These are phyloP conservation scores for Cygnus buccinator DNA, from an alignment of 2,113 vertebrate genomes.

Conservation along the genomic window DNA sequence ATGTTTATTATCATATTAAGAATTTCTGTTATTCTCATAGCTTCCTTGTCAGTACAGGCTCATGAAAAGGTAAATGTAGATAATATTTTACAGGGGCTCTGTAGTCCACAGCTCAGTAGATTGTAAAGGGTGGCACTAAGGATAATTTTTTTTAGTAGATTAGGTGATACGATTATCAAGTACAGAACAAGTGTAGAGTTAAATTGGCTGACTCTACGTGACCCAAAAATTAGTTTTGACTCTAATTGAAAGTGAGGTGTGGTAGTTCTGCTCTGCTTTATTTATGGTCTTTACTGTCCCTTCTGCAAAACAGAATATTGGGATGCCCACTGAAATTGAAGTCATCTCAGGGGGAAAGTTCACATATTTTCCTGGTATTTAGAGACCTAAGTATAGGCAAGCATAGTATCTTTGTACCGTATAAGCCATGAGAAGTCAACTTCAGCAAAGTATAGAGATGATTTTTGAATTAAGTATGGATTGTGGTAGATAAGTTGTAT, in stretches of 20 bases:
- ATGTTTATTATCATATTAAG: not conserved
- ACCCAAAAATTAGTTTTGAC: not conserved
- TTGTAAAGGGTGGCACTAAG: not conserved
- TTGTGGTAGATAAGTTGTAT: not conserved
- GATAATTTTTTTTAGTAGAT: not conserved
- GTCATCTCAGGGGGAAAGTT: not conserved
- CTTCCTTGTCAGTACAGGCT: not conserved
- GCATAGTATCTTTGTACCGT: not conserved
- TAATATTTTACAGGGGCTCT: not conserved
- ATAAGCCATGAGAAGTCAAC: not conserved
- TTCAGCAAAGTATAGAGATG: not conserved
- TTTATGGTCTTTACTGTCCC: not conserved
- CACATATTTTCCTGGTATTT: not conserved
- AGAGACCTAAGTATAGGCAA: not conserved
- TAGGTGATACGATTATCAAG: not conserved
- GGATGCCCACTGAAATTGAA: not conserved
- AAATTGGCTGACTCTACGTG: not conserved
- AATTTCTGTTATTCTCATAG: not conserved
- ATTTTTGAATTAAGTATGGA: not conserved
- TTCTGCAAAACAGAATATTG: not conserved
- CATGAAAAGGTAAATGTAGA: not conserved
- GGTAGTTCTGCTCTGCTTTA: not conserved
- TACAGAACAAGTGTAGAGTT: not conserved
- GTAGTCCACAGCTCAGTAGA: not conserved
- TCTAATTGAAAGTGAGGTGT: not conserved